phyloP scores from a whole-genome alignment of 2,113 vertebrate species.

The Acanthochromis polyacanthus region DNA sequence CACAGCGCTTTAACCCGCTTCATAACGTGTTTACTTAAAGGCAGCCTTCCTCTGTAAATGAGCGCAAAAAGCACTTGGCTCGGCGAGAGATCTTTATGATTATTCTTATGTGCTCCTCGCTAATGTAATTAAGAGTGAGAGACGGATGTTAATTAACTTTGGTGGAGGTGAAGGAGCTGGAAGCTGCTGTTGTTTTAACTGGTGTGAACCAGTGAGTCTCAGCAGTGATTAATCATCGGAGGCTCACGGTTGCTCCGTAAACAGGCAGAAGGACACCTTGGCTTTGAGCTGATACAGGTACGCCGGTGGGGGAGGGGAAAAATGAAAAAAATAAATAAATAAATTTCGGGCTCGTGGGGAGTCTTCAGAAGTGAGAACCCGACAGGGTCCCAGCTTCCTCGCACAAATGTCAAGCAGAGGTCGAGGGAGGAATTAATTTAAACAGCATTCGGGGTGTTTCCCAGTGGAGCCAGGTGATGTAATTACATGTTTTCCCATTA shows the following conservation, averaged over 20 bases:
- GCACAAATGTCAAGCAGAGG: constrained; percentile 79
- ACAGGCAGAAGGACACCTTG: constrained; percentile 78
- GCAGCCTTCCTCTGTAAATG: constrained; percentile 19
- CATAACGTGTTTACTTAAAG: constrained; percentile 17
- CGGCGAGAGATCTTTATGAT: constrained; percentile 61
- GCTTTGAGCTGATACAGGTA: constrained; percentile 44
- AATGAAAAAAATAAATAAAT: no score
- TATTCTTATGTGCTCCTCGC: constrained; percentile 51
- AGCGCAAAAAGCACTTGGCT: constrained; percentile 36
- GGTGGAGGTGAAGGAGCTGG: constrained; percentile 74
- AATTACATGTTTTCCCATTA: constrained; percentile 73
- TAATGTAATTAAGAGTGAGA: constrained; percentile 73
- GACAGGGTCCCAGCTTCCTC: constrained; percentile 72
- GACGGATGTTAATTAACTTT: constrained; percentile 79
- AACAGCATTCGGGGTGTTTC: constrained; percentile 67
- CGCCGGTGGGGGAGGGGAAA: background rate
- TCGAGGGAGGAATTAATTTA: constrained; percentile 75
- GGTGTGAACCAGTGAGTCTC: constrained; percentile 65
- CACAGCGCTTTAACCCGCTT: background rate
- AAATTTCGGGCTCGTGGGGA: constrained; percentile 47
- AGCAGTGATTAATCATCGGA: constrained; percentile 76
- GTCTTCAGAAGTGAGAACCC: constrained; percentile 45
- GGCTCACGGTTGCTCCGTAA: constrained; percentile 57
- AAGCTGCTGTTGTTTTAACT: constrained; percentile 73
- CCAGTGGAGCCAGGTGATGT: constrained; percentile 62